Evolutionary conservation across 2,888 invertebrate species (phyloP).

Genomic region (Lacanobia oleracea): DNA sequence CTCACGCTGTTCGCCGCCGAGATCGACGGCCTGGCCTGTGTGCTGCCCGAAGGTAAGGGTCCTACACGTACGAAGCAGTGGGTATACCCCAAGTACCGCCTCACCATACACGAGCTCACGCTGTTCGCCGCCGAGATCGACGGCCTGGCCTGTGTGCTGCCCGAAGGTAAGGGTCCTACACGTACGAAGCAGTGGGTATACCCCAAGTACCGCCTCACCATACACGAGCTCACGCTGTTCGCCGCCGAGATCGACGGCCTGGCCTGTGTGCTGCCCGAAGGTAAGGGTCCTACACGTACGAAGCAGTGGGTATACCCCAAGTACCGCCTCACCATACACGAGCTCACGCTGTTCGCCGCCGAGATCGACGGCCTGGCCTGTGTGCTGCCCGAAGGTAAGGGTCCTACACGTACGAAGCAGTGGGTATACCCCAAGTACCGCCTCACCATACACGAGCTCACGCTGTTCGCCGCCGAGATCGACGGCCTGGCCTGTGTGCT

Average conservation of each 20-base stretch:
- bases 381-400: conserved; percentile 94
- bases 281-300: conserved; percentile 77
- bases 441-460: conserved; percentile 96
- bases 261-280: conserved; percentile 96
- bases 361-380: conserved; percentile 97
- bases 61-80: no score
- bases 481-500: conserved; percentile 96
- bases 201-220: conserved; percentile 95
- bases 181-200: conserved; percentile 53
- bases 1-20: conserved; percentile 96
- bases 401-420: no score
- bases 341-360: conserved; percentile 96
- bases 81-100: conserved; percentile 93
- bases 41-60: conserved; percentile 93
- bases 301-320: conserved; percentile 86
- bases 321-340: conserved; percentile 96
- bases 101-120: conserved; percentile 96
- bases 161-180: conserved; percentile 92
- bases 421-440: conserved; percentile 92
- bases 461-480: conserved; percentile 96
- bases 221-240: conserved; percentile 97
- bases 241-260: conserved; percentile 96
- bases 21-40: conserved; percentile 96
- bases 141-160: conserved; percentile 95
- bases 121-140: conserved; percentile 97